Evolutionary conservation across 2,113 vertebrate genomes (phyloP).

Genomic region (Thryonomys swinderianus): DNA sequence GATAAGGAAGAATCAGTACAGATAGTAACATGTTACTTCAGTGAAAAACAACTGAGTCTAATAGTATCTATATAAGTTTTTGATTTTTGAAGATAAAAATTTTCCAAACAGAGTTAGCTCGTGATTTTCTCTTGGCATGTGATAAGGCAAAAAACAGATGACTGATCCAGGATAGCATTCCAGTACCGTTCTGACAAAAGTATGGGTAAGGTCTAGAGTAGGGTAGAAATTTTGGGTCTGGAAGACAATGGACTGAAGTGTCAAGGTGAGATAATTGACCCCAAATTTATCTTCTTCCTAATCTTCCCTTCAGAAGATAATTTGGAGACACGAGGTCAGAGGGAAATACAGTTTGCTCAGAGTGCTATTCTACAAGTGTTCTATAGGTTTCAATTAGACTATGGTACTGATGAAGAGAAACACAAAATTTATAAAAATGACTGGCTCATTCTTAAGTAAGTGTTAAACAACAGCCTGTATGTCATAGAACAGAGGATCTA

Average conservation of each 20-base stretch:
- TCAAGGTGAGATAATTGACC: neutral
- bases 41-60: slow-evolving; percentile 10
- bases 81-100: slow-evolving; percentile 4
- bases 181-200: neutral
- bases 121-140: neutral
- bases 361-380: neutral
- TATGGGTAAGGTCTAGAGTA: neutral
- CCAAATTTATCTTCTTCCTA: neutral
- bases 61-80: neutral
- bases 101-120: neutral
- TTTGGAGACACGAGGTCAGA: slow-evolving; percentile 2
- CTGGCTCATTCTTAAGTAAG: neutral
- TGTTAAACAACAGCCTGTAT: neutral
- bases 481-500: neutral
- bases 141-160: neutral
- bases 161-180: neutral
- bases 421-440: neutral
- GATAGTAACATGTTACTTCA: neutral
- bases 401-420: neutral
- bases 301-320: slow-evolving; percentile 10
- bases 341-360: neutral
- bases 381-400: neutral
- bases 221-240: neutral
- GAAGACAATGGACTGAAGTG: neutral
- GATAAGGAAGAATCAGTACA: neutral